Conservation (phyloP, 2,888 invertebrate genomes). For the Agrotis exclamationis region DNA sequence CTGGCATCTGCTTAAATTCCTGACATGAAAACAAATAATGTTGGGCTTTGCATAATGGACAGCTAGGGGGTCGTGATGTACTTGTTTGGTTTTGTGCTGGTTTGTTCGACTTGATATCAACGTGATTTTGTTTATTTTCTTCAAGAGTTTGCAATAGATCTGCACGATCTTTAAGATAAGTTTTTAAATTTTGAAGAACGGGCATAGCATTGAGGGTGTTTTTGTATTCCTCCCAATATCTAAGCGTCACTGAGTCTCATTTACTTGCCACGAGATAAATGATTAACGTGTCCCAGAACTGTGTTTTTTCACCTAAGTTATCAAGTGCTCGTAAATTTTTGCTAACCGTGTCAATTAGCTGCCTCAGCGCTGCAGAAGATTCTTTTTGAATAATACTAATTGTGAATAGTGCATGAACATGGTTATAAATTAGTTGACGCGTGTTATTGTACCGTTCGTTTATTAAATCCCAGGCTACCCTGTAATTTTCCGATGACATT, state of each 20-base stretch:
- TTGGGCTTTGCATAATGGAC: not conserved
- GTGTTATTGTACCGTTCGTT: not conserved
- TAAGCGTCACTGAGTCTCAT: not conserved
- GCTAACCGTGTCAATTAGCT: not conserved
- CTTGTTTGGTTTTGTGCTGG: not conserved
- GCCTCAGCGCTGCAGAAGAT: not conserved
- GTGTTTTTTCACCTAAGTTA: not conserved
- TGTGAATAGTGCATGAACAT: not conserved
- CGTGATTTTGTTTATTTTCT: not conserved
- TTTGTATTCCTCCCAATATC: not conserved
- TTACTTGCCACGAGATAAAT: not conserved
- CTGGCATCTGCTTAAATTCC: not conserved
- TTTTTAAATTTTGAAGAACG: not conserved
- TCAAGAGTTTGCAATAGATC: not conserved
- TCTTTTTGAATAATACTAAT: not conserved
- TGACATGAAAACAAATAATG: not conserved
- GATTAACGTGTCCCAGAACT: not conserved
- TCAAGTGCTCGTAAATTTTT: not conserved
- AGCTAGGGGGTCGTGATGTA: not conserved
- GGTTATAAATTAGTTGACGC: not conserved
- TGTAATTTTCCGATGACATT: conserved; percentile 1
- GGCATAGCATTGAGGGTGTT: not conserved
- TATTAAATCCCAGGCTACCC: not conserved
- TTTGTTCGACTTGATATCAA: not conserved
- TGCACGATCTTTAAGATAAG: not conserved